Evolutionary conservation across 2,888 invertebrate genomes (phyloP), one percentile per base, ranked within the genome.

Genomic region (Eupithecia vulgata): DNA sequence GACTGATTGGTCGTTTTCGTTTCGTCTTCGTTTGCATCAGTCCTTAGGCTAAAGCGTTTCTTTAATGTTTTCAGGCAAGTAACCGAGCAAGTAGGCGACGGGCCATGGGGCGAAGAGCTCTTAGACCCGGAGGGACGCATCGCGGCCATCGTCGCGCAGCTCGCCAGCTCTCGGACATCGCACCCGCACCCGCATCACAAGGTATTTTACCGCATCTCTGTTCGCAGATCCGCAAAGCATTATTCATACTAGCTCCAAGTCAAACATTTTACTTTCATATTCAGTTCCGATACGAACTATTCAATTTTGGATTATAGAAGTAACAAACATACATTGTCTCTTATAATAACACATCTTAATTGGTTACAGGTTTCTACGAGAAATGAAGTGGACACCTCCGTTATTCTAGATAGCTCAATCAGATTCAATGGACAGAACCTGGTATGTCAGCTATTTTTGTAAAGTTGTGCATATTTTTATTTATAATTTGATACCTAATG

Each of bases 71-170:
- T 0, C 80, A 93, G 92, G 75, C 91, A 91, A 83, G 87, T 92
- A 35, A 83, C 90, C 0, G 92, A 91, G 57, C 88, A 87, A 70
- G 90, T 90, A 52, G 85, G 85, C 0, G 92, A 91, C 7, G 91
- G 90, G 0, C 91, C 87, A 45, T 94, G 93, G 94, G 86, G 84
- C 5, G 94, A 94, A 68, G 93, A 93, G 76, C 80, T 94, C 10
- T 77, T 94, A 78, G 94, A 91, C 67, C 72, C 72, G 8, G 92
- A 92, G 10, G 87, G 88, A 15, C 83, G 90, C 52, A 82, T 94
- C 76, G 94, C 90, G 0, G 94, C 93, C 0, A 81, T 93, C 5
- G 91, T 93, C 75, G 93, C 93, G 0, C 94, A 93, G 40, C 83
- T 91, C 88, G 0, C 92, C 84, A 77, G 82, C 74, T 78, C 88